phyloP scores from a whole-genome alignment of 2,113 vertebrate genomes.

The Laticauda colubrina region DNA sequence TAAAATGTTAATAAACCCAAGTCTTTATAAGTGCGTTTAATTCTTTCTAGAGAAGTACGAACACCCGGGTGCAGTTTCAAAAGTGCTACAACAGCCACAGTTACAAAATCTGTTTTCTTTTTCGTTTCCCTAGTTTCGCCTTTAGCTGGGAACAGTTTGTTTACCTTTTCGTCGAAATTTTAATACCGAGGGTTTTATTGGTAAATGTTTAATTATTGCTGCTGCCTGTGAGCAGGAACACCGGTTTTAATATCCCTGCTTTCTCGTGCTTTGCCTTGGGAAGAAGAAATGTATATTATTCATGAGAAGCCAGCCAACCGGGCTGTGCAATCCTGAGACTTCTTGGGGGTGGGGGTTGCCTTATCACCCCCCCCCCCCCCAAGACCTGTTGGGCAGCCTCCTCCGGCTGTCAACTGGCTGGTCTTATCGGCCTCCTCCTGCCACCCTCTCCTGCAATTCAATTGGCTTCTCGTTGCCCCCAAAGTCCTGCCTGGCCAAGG shows the following conservation, averaged over 20 bases:
- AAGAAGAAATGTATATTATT: background rate
- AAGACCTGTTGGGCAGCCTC: background rate
- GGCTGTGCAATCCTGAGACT: background rate
- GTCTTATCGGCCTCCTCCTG: background rate
- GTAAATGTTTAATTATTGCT: background rate
- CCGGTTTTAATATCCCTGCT: no score
- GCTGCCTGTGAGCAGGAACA: background rate
- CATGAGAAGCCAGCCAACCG: background rate
- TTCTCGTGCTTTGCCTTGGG: background rate
- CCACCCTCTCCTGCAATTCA: constrained; percentile 40
- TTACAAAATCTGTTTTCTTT: background rate
- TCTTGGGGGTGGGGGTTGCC: background rate
- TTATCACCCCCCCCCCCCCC: constrained; percentile 1
- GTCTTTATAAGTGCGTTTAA: background rate
- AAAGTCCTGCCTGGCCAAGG: constrained; percentile 60
- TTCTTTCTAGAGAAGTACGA: background rate
- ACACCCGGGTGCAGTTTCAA: background rate
- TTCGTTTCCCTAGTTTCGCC: background rate
- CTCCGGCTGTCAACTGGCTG: rapidly evolving
- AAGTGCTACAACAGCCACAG: background rate
- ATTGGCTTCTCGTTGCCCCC: constrained; percentile 54
- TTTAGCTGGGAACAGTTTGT: background rate
- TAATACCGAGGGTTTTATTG: background rate
- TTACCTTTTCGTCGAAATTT: background rate
- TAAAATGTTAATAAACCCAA: background rate